Base-by-base conservation (phyloP, 2,113 vertebrate genomes). In the Beaufortia kweichowensis region DNA sequence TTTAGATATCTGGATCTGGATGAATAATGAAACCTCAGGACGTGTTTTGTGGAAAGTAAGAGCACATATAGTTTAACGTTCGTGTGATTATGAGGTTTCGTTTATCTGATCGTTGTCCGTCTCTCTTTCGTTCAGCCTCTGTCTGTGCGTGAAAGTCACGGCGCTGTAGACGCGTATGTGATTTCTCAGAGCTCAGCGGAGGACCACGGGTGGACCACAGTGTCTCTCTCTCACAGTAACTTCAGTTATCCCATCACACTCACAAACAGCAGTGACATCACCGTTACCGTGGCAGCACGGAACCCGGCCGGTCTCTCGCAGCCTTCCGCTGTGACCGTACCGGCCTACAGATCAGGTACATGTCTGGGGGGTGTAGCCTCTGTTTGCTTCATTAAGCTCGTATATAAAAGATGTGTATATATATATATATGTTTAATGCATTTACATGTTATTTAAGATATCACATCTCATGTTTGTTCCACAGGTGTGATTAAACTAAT, bases 21-120 rank as follows among this genome's bases (percentile, higher is more conserved):
- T 87, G 74, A 85, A 85, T 74, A 76, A 41, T 70, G 83, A 90
- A 74, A 71, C 83, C 65, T 84, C 84, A 5, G 88, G 86, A 3
- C 77, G 53, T 31, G 29, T 93, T 39, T 0, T 90, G 55, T 93
- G 92, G 92, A 93, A 91, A 86, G 92, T 93, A 62, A 50, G 66
- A 55, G 31, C 63, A 46, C 19, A n/a, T 8, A n/a, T 1, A 55
- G 15, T 33, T 65, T 35, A 1, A 31, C 19, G 3, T 19, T 66
- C 2, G 17, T 53, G 17, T 35, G 56, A 12, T 66, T 7, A 7
- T 7, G 33, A 35, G 5, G 9, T 35, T 35, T 35, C 33, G 9
- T 35, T 35, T 7, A 35, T 35, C 33, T 35, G 2, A 1, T 35
- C 9, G 3, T 35, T n/a, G n/a, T n/a, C n/a, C n/a, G n/a, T n/a